A percentile compares a stretch with the other conserved stretches of the same genome.
These are phyloP conservation scores for Drosophila glabriapex DNA, from an alignment of 2,888 invertebrate genomes.

Conservation along the genomic window DNA sequence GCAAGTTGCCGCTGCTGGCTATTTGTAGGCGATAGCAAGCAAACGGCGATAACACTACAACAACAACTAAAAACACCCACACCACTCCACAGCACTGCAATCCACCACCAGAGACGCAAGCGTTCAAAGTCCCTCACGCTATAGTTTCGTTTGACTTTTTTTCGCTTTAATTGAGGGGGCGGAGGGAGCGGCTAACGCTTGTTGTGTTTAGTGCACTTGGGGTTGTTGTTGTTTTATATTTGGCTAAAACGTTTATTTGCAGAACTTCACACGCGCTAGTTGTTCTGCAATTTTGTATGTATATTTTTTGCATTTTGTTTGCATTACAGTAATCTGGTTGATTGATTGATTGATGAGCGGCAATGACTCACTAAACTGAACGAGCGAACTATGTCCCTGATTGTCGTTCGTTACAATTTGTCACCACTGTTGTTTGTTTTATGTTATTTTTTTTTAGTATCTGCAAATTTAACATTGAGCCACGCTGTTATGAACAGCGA, in stretches of 20 bases:
- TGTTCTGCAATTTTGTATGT: constrained; percentile 1
- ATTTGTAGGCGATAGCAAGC: constrained; percentile 62
- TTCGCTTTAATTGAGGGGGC: constrained; percentile 21
- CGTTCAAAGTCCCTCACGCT: constrained; percentile 57
- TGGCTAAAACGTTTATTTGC: constrained; percentile 18
- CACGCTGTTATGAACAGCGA: constrained; percentile 27
- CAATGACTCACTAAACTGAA: constrained; percentile 39
- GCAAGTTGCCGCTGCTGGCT: constrained; percentile 70
- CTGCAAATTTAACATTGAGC: constrained; percentile 17
- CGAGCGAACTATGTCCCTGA: constrained; percentile 28
- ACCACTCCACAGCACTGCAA: constrained; percentile 6
- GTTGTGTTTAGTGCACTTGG: constrained; percentile 48
- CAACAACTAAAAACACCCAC: constrained; percentile 28
- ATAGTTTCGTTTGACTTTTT: constrained; percentile 38
- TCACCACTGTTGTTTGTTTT: constrained; percentile 35
- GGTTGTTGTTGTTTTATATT: constrained; percentile 26
- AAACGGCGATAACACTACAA: constrained; percentile 63
- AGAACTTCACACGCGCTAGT: constrained; percentile 24
- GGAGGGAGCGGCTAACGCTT: constrained; percentile 25
- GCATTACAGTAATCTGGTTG: constrained; percentile 20
- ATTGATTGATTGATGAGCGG: constrained; percentile 39
- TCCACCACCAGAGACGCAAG: constrained; percentile 52
- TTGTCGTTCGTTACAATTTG: constrained; percentile 31
- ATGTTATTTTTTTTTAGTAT: constrained; percentile 37
- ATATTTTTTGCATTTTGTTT: constrained; percentile 16